These are phyloP conservation scores for Sylvia borin DNA, from an alignment of 2,797 vertebrate genomes.

Conservation along the genomic window DNA sequence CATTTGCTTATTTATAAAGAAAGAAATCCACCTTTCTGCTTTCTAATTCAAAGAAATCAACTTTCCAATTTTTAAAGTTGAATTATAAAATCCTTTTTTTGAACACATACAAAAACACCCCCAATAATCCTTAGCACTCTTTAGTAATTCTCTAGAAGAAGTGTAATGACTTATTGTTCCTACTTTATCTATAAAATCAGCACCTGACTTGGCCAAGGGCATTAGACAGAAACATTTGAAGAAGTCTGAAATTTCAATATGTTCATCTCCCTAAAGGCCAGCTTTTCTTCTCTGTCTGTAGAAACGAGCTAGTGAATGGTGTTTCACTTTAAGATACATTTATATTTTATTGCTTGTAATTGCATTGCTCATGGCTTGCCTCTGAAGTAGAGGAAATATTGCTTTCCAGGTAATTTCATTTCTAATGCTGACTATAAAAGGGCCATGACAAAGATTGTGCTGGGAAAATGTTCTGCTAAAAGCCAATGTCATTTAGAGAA, in stretches of 20 bases:
- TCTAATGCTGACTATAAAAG: not conserved
- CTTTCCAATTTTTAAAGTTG: not conserved
- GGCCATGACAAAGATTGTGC: not conserved
- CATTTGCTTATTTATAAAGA: not conserved
- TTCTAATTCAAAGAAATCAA: not conserved
- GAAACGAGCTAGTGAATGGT: not conserved
- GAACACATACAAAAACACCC: rapidly evolving
- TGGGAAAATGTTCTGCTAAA: not conserved
- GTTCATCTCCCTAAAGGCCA: not conserved
- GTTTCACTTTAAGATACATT: not conserved
- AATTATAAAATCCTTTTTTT: not conserved
- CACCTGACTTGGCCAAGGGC: not conserved
- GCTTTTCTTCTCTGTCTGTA: not conserved
- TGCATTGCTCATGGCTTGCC: not conserved
- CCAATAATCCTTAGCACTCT: not conserved
- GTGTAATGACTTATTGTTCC: not conserved
- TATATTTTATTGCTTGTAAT: not conserved
- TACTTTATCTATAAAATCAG: not conserved
- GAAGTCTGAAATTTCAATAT: not conserved
- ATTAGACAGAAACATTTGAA: not conserved
- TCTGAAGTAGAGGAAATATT: not conserved
- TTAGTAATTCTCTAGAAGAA: not conserved
- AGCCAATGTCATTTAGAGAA: not conserved
- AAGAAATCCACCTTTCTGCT: not conserved
- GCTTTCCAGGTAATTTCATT: slow-evolving; percentile 14